Evolutionary conservation across 1,140 invertebrate species (phyloP), one percentile per base, ranked within the genome.

Genomic region (Halictus rubicundus): DNA sequence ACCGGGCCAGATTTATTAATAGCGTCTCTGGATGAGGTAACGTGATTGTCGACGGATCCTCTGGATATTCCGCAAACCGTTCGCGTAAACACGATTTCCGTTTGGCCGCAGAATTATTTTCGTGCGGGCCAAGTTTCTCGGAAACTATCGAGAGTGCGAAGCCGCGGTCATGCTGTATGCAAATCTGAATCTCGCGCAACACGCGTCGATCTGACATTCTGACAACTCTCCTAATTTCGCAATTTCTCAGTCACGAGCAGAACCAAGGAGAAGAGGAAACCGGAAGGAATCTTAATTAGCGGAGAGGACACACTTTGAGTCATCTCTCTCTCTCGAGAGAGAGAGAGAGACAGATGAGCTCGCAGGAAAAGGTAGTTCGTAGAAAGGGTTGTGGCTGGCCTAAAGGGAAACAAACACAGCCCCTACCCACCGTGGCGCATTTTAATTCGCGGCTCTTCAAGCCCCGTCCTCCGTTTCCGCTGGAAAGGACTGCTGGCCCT

Each of bases 371-470:
- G 71, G 78, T 68, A 52, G 54, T 27, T 68, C 19, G 49, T 65
- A 59, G 27, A 63, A 63, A 79, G 72, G 64, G 27, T 80, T 54
- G 68, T 8, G 63, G 42, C 6, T 42, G 52, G 39, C 14, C 63
- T 25, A n/a, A 21, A 12, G n/a, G 42, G 59, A 39, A 42, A 46
- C 42, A 54, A 78, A 52, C 46, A 52, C 46, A 54, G 25, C 60
- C 5, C n/a, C 54, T 57, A 57, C 54, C 66, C 68, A n/a, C 42
- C 10, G 42, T 68, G 69, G 72, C 77, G 83, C 83, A 85, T 85
- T 85, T 84, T 85, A 85, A 85, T 85, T 85, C 84, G 69, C 69
- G 25, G 21, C 42, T 78, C 78, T 78, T 81, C 54, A 69, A 73
- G 25, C 32, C 59, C 68, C 49, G 14, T 5, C 49, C 10, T 21